Conservation (phyloP, 2,888 invertebrate genomes). For the Ellobium chinense region DNA sequence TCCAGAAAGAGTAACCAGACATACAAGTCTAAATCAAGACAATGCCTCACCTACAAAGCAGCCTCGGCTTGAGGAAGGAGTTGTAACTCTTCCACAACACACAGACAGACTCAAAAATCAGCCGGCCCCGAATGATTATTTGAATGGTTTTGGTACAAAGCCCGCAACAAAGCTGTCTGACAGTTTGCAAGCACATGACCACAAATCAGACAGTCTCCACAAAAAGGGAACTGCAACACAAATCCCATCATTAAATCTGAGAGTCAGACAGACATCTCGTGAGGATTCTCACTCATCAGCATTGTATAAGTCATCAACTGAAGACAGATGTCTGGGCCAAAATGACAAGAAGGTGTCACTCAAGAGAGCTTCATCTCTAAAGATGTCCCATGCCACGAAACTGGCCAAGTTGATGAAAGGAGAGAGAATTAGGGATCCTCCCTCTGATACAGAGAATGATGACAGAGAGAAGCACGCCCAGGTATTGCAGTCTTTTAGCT, state of each 20-base stretch:
- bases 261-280: neutral
- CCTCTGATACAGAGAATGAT: neutral
- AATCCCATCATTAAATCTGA: neutral
- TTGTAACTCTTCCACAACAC: neutral
- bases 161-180: neutral
- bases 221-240: neutral
- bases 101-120: neutral
- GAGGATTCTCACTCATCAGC: neutral
- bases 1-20: slow-evolving; percentile 2
- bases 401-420: slow-evolving; percentile 43
- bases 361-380: neutral
- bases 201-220: neutral
- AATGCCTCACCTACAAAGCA: neutral
- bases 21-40: neutral
- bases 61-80: neutral
- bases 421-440: neutral
- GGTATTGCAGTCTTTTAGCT: slow-evolving; percentile 20
- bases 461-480: neutral
- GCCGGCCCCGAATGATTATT: neutral
- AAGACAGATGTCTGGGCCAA: slow-evolving; percentile 27
- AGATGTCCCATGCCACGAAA: slow-evolving; percentile 37
- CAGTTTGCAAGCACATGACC: neutral
- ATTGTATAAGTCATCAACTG: slow-evolving; percentile 6
- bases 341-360: neutral
- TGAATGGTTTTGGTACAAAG: too few species aligned